A percentile compares a stretch with the other conserved stretches of the same genome.
phyloP scores from a whole-genome alignment of 2,113 vertebrate species.

The Pteruthius melanotis region DNA sequence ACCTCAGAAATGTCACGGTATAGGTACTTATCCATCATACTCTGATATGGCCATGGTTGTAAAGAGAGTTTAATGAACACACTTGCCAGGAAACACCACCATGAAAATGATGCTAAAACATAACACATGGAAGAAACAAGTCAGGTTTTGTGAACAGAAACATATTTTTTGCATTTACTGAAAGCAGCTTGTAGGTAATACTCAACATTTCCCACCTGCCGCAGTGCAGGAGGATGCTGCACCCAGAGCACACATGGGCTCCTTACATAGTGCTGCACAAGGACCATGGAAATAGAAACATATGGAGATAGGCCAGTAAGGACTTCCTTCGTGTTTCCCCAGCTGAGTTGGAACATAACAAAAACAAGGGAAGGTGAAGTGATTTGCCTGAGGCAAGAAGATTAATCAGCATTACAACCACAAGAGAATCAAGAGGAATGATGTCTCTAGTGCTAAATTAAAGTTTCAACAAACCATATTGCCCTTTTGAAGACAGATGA shows the following conservation, averaged over 20 bases:
- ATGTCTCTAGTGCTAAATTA: background rate
- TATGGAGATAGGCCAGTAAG: background rate
- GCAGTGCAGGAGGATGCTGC: background rate
- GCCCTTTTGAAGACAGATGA: background rate
- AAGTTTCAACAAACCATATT: background rate
- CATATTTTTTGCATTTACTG: background rate
- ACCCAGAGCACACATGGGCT: background rate
- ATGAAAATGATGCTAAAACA: background rate
- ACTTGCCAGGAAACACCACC: background rate
- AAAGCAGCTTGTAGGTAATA: background rate
- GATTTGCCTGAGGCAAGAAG: background rate
- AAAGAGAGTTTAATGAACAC: background rate
- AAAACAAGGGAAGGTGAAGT: background rate
- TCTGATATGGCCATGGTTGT: background rate
- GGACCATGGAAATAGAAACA: background rate
- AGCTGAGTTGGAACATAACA: background rate
- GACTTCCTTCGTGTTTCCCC: background rate
- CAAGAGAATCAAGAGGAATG: background rate
- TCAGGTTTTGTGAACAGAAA: background rate
- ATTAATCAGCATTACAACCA: background rate
- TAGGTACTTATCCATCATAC: background rate
- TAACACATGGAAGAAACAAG: background rate
- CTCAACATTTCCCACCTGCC: background rate
- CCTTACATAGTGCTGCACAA: rapidly evolving
- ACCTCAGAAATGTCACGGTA: background rate